Evolutionary conservation across 2,113 vertebrate genomes (phyloP).

Genomic region (Oryzias javanicus): DNA sequence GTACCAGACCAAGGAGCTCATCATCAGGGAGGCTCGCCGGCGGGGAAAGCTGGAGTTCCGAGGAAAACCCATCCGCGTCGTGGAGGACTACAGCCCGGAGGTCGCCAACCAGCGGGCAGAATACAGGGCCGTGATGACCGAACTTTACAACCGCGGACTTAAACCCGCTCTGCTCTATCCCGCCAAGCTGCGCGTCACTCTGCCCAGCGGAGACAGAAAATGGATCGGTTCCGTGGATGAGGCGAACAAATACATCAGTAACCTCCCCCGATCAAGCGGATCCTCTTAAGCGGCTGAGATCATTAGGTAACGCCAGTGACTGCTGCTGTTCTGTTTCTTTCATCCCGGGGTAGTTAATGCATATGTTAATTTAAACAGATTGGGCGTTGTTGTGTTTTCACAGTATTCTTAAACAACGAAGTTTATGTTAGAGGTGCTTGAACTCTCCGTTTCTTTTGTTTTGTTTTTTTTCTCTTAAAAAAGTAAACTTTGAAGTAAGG

Average conservation of each 20-base stretch:
- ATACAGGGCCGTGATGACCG: background rate
- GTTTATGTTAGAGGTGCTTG: too few species aligned
- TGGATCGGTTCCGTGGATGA: background rate
- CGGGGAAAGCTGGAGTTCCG: background rate
- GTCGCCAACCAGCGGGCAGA: background rate
- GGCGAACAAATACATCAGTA: background rate
- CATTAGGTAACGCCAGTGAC: too few species aligned
- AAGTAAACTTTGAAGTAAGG: too few species aligned
- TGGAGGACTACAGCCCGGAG: slow-evolving; percentile 1
- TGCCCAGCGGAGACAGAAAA: background rate
- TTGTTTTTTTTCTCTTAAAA: too few species aligned
- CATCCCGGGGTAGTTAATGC: too few species aligned
- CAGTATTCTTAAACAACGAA: too few species aligned
- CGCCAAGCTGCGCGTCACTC: background rate
- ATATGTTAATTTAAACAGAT: too few species aligned
- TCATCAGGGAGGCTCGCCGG: background rate
- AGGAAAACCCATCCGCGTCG: background rate
- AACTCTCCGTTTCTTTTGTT: too few species aligned
- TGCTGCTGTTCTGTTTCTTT: too few species aligned
- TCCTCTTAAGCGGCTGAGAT: too few species aligned
- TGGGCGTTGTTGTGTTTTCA: too few species aligned
- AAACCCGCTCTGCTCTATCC: background rate
- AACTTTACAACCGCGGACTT: background rate
- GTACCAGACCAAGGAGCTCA: background rate
- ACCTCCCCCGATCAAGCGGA: background rate